Evolutionary conservation across 2,797 vertebrate genomes (phyloP).

Genomic region (Alectoris magna): DNA sequence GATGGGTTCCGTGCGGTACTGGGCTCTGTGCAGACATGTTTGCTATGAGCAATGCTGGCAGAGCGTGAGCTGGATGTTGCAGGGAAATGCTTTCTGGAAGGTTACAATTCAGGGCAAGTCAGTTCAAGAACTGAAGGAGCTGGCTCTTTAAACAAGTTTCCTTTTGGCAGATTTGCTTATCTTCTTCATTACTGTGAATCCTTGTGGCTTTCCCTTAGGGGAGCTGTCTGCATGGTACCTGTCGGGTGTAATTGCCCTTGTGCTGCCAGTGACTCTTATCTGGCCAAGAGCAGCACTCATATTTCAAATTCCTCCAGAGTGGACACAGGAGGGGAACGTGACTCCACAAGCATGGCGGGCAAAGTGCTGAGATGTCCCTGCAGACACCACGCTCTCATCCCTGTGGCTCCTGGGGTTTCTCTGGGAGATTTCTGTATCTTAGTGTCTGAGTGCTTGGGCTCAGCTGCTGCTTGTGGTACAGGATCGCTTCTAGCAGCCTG

Average conservation of each 20-base stretch:
- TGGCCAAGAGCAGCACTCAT: not conserved
- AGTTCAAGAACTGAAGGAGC: not conserved
- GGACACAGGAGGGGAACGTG: not conserved
- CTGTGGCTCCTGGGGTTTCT: not conserved
- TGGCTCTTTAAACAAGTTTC: not conserved
- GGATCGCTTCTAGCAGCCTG: not conserved
- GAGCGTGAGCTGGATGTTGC: not conserved
- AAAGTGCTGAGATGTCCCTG: not conserved
- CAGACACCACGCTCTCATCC: not conserved
- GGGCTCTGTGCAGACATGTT: constrained; percentile 11
- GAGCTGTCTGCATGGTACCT: not conserved
- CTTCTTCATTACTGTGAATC: not conserved
- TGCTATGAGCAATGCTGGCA: not conserved
- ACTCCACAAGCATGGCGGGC: not conserved
- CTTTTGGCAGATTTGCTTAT: not conserved
- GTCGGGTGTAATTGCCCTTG: not conserved
- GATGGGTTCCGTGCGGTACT: not conserved
- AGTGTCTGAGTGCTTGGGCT: not conserved
- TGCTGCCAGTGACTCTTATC: not conserved
- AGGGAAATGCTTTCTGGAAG: not conserved
- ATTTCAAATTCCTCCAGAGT: not conserved
- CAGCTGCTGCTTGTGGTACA: not conserved
- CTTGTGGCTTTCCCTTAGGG: not conserved
- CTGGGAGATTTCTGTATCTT: not conserved
- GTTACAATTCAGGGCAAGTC: constrained; percentile 4